Conservation (phyloP, 2,113 vertebrate species). For the Oreocharis arfaki region DNA sequence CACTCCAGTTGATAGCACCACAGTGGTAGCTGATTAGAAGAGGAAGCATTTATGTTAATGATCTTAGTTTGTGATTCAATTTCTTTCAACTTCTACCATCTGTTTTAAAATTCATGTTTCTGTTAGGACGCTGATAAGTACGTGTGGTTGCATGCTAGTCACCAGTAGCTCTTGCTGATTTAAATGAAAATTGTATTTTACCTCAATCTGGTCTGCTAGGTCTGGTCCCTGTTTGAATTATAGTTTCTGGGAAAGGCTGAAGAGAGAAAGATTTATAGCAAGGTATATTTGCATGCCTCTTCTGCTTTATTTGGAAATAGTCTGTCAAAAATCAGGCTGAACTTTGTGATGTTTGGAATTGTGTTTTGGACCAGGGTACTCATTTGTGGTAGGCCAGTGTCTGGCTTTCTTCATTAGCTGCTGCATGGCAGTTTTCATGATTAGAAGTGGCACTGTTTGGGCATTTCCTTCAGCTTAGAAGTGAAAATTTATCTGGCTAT, state of each 20-base stretch:
- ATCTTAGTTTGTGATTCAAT: slow-evolving; percentile 38
- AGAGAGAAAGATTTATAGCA: neutral
- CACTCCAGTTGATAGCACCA: neutral
- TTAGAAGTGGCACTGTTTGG: neutral
- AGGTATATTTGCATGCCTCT: neutral
- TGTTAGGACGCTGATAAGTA: neutral
- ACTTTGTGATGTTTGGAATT: neutral
- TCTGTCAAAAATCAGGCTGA: neutral
- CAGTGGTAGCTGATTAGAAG: slow-evolving; percentile 50
- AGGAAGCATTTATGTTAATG: slow-evolving; percentile 56
- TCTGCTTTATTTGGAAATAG: neutral
- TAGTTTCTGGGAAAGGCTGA: neutral
- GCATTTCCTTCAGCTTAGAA: neutral
- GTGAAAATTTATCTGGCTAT: neutral
- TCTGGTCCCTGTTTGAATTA: neutral
- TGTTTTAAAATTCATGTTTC: slow-evolving; percentile 40
- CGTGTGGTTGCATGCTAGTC: neutral
- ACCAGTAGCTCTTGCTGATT: neutral
- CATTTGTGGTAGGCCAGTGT: neutral
- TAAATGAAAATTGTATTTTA: slow-evolving; percentile 23
- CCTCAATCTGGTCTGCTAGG: neutral
- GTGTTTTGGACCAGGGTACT: neutral
- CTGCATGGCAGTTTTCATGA: neutral
- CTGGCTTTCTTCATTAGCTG: neutral
- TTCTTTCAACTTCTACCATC: slow-evolving; percentile 53